These are phyloP conservation scores for Gymnogyps californianus DNA, from an alignment of 2,113 vertebrate genomes.

Conservation along the genomic window DNA sequence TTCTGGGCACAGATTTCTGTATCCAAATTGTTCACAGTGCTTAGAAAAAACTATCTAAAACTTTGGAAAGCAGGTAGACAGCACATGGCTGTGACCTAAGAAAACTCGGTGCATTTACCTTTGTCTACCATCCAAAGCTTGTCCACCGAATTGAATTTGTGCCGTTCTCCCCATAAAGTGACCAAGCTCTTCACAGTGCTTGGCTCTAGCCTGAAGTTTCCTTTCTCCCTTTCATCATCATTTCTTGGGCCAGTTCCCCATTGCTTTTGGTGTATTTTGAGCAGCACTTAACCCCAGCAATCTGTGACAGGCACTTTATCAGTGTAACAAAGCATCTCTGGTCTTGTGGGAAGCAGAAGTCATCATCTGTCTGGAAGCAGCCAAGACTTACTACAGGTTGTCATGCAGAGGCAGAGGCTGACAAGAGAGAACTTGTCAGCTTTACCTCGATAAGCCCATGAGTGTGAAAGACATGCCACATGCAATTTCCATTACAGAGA, in stretches of 20 bases:
- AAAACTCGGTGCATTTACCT: neutral
- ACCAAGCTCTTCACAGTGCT: neutral
- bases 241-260: neutral
- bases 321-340: neutral
- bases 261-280: neutral
- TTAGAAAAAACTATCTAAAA: too few species aligned
- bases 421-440: conserved; percentile 10
- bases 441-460: conserved; percentile 41
- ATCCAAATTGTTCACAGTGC: too few species aligned
- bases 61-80: too few species aligned
- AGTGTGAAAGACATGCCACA: conserved; percentile 62
- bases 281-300: neutral
- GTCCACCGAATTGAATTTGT: neutral
- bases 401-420: neutral
- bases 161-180: neutral
- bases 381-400: neutral
- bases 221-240: neutral
- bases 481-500: conserved; percentile 23
- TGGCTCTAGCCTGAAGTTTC: neutral
- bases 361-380: neutral
- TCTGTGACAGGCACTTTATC: conserved; percentile 1
- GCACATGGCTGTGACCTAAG: neutral
- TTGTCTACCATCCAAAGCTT: neutral
- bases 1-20: too few species aligned
- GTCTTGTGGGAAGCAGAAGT: neutral